Evolutionary conservation across 1,140 invertebrate genomes (phyloP), one percentile per base, ranked within the genome.

Genomic region (Brachionus plicatilis): DNA sequence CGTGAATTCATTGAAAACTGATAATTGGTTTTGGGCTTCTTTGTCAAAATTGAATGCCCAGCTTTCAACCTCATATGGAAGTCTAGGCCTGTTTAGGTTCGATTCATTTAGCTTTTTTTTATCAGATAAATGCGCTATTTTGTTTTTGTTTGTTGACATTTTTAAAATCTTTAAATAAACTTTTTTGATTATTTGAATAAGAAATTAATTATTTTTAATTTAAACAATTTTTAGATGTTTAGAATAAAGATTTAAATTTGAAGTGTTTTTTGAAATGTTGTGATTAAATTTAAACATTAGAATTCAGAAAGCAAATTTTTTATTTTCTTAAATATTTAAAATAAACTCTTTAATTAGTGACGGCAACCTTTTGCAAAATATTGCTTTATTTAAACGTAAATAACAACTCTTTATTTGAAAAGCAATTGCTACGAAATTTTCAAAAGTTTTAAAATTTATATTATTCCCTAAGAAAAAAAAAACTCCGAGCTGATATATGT

Each of bases 31-130:
- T 76, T 76, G 17, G 27, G 27, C 43, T 27, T 76, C 11, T 27
- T 76, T 37, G 17, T 50, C 43, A 53, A 27, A 76, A 76, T 47
- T 47, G 8, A 76, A 50, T 45, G 72, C 72, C 72, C 72, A 76
- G 24, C 43, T 76, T 50, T 50, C 72, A 50, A 76, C 72, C 12
- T 76, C 72, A 24, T 24, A 50, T 12, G 72, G 43, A 24, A 76
- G 43, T 53, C 37, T 41, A 5, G 68, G 37, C 17, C 50, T 76
- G 33, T 14, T 27, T 20, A 60, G 17, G 9, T 60, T 60, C 5
- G 20, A n/a, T 17, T 20, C 20, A 9, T 60, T 17, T 60, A 20
- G n/a, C 2, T 24, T 60, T 20, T 27, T 60, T 60, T 60, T 60
- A 2, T 8, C 17, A 20, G 53, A 60, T 0, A 60, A 20, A 60